These are phyloP conservation scores for Callaeas wilsoni DNA, from an alignment of 2,113 vertebrate genomes.

Conservation along the genomic window DNA sequence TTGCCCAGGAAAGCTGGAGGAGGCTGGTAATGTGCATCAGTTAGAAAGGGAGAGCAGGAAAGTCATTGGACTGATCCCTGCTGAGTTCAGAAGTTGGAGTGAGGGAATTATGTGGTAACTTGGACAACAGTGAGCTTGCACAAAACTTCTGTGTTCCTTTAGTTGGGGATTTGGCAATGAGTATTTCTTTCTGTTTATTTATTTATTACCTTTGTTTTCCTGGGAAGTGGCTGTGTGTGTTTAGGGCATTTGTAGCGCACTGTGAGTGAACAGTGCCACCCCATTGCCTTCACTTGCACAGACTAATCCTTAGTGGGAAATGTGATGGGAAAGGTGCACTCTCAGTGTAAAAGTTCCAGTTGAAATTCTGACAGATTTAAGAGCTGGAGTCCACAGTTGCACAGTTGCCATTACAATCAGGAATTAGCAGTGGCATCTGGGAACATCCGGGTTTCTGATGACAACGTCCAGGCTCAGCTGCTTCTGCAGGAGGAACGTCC, in stretches of 20 bases:
- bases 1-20: background rate
- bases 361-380: background rate
- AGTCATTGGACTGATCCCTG: background rate
- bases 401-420: background rate
- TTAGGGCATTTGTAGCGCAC: background rate
- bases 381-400: background rate
- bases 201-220: background rate
- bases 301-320: background rate
- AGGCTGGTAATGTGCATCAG: background rate
- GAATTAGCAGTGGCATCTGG: background rate
- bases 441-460: background rate
- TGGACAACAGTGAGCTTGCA: background rate
- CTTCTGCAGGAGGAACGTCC: background rate
- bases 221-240: background rate
- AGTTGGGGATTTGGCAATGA: background rate
- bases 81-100: background rate
- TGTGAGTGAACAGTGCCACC: background rate
- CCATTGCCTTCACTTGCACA: background rate
- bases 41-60: background rate
- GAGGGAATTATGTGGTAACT: background rate
- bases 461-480: background rate
- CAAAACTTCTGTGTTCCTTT: background rate
- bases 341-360: background rate
- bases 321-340: background rate
- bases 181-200: background rate